Evolutionary conservation across 23 tunicate species (phyloP), one percentile per base, ranked within the genome.

Genomic region (Trididemnum miniatum): DNA sequence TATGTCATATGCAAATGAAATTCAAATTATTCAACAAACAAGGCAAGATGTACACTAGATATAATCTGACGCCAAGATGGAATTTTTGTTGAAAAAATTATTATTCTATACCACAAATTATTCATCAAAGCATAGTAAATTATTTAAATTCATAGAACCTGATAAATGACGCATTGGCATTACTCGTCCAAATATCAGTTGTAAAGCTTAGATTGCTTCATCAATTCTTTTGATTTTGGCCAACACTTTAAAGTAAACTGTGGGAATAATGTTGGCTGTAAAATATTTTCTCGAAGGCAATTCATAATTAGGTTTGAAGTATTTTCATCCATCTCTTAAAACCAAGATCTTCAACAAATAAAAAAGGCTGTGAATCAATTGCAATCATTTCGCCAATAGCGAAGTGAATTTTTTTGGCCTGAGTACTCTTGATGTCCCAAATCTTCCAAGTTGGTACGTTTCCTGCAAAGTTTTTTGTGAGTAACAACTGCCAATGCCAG

Each of bases 311-410:
- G 79, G 79, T 20, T 39, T 37, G n/a, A 20, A 73, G 59, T 15
- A 18, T 2, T 37, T 73, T 73, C 71, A 64, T 44, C 2, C 78
- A 67, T 40, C 79, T 73, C 9, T 35, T 44, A 65, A 85, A 85
- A 31, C 89, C 89, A 32, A 77, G 64, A 64, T 77, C 83, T 29
- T 67, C 65, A 35, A 85, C 83, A 24, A 77, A 38, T 30, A 78
- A 80, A 71, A 85, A 78, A 23, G 89, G 89, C 52, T 77, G 89
- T 25, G 35, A 57, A 77, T 85, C 89, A 0, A 83, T 50, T 3
- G 76, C 88, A 4, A 84, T 84, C 88, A 75, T 84, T 35, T 76
- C 88, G 15, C 59, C 79, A 20, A 73, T 39, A 37, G 59, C 27
- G 18, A 15, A 20, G 32, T 73, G 79, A 39, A 73, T 39, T 39